phyloP scores from a whole-genome alignment of 1,140 invertebrate genomes.

The Bombus ignitus region DNA sequence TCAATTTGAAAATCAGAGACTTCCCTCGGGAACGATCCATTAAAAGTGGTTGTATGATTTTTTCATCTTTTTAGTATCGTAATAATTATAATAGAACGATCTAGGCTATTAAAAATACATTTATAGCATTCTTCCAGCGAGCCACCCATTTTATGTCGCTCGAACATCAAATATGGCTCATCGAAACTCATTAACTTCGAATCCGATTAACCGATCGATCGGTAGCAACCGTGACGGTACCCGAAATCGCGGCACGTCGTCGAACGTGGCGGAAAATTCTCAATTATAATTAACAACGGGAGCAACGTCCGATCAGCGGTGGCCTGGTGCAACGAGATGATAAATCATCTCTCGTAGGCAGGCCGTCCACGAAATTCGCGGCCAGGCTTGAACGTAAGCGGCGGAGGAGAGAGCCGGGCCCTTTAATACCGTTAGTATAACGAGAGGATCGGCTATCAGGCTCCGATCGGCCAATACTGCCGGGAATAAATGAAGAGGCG shows the following conservation, averaged over 20 bases:
- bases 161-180: not conserved
- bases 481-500: slow-evolving; percentile 69
- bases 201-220: slow-evolving; percentile 24
- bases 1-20: too few relatives aligned
- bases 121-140: not conserved
- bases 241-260: not conserved
- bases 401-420: slow-evolving; percentile 1
- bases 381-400: slow-evolving; percentile 30
- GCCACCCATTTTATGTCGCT: not conserved
- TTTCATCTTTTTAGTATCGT: too few relatives aligned
- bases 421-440: slow-evolving; percentile 69
- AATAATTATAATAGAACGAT: too few relatives aligned
- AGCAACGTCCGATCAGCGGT: slow-evolving; percentile 50
- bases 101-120: not conserved
- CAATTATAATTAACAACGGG: slow-evolving; percentile 59
- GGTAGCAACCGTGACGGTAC: not conserved
- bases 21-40: too few relatives aligned
- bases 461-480: slow-evolving; percentile 66
- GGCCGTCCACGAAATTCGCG: slow-evolving; percentile 63
- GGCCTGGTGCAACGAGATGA: slow-evolving; percentile 44
- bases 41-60: too few relatives aligned
- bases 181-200: slow-evolving; percentile 8
- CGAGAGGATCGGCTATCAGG: slow-evolving; percentile 64
- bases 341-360: slow-evolving; percentile 63
- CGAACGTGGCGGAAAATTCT: slow-evolving; percentile 57